Evolutionary conservation across 2,888 invertebrate genomes (phyloP).

Genomic region (Cylloceria caligata): DNA sequence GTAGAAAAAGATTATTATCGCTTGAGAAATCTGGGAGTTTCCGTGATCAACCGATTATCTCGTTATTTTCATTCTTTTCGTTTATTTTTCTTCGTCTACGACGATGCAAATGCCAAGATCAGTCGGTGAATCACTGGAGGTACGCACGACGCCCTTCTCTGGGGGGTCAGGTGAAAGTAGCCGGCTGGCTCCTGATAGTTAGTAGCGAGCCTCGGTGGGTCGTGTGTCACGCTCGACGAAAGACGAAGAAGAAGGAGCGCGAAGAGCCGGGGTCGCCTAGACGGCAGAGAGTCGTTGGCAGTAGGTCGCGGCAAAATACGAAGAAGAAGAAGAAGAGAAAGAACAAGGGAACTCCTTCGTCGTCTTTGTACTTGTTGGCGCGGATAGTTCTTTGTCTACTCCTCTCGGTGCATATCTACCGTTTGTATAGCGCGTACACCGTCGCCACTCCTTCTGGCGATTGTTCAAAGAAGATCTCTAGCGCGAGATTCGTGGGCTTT

Average conservation of each 20-base stretch:
- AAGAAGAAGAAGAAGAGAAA: constrained; percentile 13
- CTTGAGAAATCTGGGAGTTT: constrained; percentile 7
- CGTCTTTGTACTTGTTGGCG: constrained; percentile 42
- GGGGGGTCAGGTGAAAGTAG: constrained; percentile 70
- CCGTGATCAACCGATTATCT: constrained; percentile 45
- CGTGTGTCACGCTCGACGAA: constrained; percentile 65
- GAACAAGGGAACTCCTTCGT: constrained; percentile 34
- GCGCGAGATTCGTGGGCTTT: constrained; percentile 33
- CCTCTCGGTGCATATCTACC: constrained; percentile 23
- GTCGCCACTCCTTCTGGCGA: constrained; percentile 65
- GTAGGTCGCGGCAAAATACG: constrained; percentile 62
- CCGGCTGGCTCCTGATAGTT: constrained; percentile 51
- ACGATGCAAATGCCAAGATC: constrained; percentile 70
- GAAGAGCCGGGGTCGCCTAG: constrained; percentile 10
- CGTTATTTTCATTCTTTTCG: constrained; percentile 20
- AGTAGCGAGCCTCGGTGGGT: constrained; percentile 59
- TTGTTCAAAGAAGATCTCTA: constrained; percentile 61
- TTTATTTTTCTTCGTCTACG: constrained; percentile 36
- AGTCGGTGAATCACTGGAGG: constrained; percentile 67
- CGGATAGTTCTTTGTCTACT: too few relatives aligned
- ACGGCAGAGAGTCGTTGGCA: constrained; percentile 55
- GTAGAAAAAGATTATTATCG: constrained; percentile 17
- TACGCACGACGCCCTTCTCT: constrained; percentile 57
- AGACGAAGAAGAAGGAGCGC: constrained; percentile 40
- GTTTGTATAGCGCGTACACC: constrained; percentile 7